Percentiles rank a stretch among this genome's conserved stretches.
Conservation (phyloP, 2,113 vertebrate species). For the Grallaria varia region DNA sequence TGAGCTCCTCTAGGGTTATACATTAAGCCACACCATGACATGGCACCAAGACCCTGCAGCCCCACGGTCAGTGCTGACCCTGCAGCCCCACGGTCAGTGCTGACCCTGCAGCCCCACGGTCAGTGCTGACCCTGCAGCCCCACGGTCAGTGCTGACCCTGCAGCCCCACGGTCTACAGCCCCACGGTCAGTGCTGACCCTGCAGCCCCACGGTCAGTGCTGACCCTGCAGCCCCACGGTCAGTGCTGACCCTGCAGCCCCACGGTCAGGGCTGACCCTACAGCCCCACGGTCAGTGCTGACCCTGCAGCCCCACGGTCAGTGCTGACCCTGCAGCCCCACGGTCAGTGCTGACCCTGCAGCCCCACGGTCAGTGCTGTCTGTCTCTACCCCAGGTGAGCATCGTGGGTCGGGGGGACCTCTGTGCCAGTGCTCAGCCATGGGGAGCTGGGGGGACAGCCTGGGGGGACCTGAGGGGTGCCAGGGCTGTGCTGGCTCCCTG, state of each 20-base stretch:
- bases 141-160: fast-evolving
- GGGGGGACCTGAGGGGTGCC: too few species aligned
- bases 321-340: fast-evolving
- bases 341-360: not conserved
- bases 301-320: fast-evolving
- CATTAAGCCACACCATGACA: not conserved
- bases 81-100: too few species aligned
- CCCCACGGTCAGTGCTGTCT: fast-evolving
- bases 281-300: fast-evolving
- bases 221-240: fast-evolving
- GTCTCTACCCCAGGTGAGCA: fast-evolving
- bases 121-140: too few species aligned
- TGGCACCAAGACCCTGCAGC: not conserved
- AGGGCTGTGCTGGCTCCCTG: fast-evolving
- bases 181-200: fast-evolving
- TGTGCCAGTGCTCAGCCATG: fast-evolving
- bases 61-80: fast-evolving
- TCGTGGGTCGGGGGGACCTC: fast-evolving
- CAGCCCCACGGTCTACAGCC: too few species aligned
- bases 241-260: not conserved
- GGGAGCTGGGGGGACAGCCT: not conserved
- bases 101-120: too few species aligned
- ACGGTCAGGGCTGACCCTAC: fast-evolving
- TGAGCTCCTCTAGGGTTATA: not conserved
- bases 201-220: not conserved